These are phyloP conservation scores for Actenoides hombroni DNA, from an alignment of 2,113 vertebrate genomes.

Conservation along the genomic window DNA sequence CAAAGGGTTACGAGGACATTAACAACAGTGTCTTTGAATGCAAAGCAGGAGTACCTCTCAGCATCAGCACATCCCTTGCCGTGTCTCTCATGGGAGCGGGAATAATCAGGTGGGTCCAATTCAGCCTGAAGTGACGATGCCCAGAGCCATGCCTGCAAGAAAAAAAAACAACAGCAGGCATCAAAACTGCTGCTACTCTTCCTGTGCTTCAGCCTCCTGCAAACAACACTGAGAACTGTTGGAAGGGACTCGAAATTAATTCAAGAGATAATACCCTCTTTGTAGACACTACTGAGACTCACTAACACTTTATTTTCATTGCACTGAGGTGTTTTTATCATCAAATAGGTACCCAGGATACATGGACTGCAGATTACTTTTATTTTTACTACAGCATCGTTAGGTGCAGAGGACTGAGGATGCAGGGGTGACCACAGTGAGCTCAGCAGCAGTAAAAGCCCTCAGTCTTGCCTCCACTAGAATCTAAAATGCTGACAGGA, in stretches of 20 bases:
- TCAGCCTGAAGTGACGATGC: background rate
- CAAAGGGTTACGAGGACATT: background rate
- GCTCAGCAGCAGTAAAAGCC: background rate
- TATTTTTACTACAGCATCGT: background rate
- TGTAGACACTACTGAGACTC: constrained; percentile 8
- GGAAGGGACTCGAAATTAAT: background rate
- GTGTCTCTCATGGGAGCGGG: background rate
- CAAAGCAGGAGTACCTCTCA: background rate
- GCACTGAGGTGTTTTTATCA: background rate
- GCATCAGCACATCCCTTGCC: background rate
- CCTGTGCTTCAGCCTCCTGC: background rate
- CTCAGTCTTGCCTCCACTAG: background rate
- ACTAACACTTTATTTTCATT: constrained; percentile 39
- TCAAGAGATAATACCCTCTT: background rate
- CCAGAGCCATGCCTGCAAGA: background rate
- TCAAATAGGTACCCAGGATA: background rate
- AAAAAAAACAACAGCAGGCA: background rate
- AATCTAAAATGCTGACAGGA: rapidly evolving
- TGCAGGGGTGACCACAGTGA: background rate
- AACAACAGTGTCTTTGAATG: background rate
- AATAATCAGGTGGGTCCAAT: background rate
- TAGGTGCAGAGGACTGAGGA: background rate
- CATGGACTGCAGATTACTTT: constrained; percentile 6
- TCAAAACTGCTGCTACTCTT: background rate
- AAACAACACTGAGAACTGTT: background rate